These are phyloP conservation scores for Siniperca knerii DNA, from an alignment of 2,113 vertebrate genomes.

Conservation along the genomic window DNA sequence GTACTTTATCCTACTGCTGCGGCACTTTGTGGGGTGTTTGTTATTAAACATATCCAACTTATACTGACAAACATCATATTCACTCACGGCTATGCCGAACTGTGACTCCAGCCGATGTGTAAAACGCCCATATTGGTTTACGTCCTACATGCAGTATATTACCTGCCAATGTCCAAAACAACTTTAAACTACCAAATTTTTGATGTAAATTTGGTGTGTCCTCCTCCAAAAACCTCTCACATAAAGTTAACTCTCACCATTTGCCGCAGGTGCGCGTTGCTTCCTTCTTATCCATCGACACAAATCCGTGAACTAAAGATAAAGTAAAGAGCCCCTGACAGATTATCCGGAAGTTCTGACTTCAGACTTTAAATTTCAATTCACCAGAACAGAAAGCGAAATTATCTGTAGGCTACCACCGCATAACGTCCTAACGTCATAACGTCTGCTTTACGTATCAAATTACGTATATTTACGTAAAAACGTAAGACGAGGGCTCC, in stretches of 20 bases:
- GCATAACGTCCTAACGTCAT: no score
- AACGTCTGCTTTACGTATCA: no score
- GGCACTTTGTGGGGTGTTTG: no score
- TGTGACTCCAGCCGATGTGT: not conserved
- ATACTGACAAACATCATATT: not conserved
- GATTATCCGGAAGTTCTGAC: not conserved
- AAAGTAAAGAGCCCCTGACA: not conserved
- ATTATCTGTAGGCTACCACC: not conserved
- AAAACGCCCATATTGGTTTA: not conserved
- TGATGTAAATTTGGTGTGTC: not conserved
- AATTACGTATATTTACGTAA: no score
- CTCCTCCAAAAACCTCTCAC: not conserved
- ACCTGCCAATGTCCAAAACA: not conserved
- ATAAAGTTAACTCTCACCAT: not conserved
- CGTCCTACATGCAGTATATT: not conserved
- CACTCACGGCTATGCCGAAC: not conserved
- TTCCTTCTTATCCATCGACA: not conserved
- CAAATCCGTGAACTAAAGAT: not conserved
- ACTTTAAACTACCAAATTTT: not conserved
- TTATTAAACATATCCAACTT: no score
- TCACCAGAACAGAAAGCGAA: conserved; percentile 45
- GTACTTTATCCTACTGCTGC: not conserved
- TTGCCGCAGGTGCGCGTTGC: not conserved
- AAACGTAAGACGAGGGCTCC: no score
- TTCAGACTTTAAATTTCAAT: not conserved